Base-by-base conservation (phyloP, 2,888 invertebrate species). In the Rutpela maculata region DNA sequence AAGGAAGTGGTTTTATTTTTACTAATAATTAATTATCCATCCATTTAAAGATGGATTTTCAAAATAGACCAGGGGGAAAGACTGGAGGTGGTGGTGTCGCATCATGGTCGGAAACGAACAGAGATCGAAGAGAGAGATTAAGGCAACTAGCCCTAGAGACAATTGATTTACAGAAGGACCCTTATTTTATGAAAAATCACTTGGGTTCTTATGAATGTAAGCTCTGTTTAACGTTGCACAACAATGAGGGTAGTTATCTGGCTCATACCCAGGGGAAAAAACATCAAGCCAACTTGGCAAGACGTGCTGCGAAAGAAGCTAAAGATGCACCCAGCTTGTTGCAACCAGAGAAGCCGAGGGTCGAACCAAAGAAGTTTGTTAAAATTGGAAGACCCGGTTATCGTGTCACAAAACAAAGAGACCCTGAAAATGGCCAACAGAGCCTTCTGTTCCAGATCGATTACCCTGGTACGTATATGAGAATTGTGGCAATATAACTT, bases 121-220 rank as follows among this genome's bases (percentile, higher is more conserved):
- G 99, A 74, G 99, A 99, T 88, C 93, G 99, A 56, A 93, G 99
- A 81, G 99, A 99, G 90, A 94, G 99, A 74, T 93, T 99, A 35
- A 93, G 99, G 12, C 99, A 99, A 90, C 92, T 99, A 65, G 99
- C 99, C 26, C 91, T 99, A 76, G 99, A 99, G 89, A 99, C 99
- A 0, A 99, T 99, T 78, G 99, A 99, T 90, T 92, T 99, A 26
- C 98, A 98, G 88, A 99, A 99, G 90, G 99, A 99, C 93, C 99
- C 99, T 0, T 99, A 99, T 93, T 99, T 99, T 93, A 99, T 99
- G 99, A 98, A 99, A 93, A 99, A 99, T 91, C 99, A 99, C 91
- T 82, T 90, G 92, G 95, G 96, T 0, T 98, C 99, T 0, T 99
- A 99, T 90, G 99, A 99, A 91, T 99, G 99, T 90, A 99, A 99